Base-by-base conservation (phyloP, 2,113 vertebrate genomes). In the Toxotes jaculatrix region DNA sequence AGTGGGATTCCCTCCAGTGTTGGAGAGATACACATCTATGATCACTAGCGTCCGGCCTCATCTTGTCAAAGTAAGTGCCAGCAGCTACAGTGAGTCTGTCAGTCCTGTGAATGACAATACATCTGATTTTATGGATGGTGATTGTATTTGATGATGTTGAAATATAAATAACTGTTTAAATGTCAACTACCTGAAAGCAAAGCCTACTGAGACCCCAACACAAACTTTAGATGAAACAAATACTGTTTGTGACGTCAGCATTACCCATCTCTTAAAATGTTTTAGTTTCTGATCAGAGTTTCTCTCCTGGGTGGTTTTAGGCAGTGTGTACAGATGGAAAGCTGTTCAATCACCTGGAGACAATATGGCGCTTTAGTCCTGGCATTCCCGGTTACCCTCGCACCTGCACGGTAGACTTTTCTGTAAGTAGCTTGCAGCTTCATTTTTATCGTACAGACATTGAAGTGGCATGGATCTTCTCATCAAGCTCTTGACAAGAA, bases 371-470 rank as follows among this genome's bases (percentile, higher is more conserved):
- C 83, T 98, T 99, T 91, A 97, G 97, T 87, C 98, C 97, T 12
- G 98, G 98, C 55, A 96, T 98, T 89, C 97, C 97, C 7, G 96
- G 97, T 56, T 98, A 99, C 74, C 97, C 97, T 9, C 96, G 97
- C 78, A 98, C 97, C 80, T 97, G 97, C 93, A 98, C 98, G 1
- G 97, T 98, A 89, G 97, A 99, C 87, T 98, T 99, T 90, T 98
- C 97, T 83, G 98, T 98, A 90, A 96, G 96, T 95, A 55, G 5
- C 51, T 59, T 14, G 0, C 17, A 55, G n/a, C 53, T 23, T 55
- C 53, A 55, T 19, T 2, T 55, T 55, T 11, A 27, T 11, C 4
- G 3, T 9, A 53, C 8, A 53, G 8, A 53, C 21, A 56, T 56
- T 9, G 9, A 49, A n/a, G 51, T 55, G 19, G 3, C n/a, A 4